Base-by-base conservation (phyloP, 1,140 invertebrate genomes). In the Papilio helenus region DNA sequence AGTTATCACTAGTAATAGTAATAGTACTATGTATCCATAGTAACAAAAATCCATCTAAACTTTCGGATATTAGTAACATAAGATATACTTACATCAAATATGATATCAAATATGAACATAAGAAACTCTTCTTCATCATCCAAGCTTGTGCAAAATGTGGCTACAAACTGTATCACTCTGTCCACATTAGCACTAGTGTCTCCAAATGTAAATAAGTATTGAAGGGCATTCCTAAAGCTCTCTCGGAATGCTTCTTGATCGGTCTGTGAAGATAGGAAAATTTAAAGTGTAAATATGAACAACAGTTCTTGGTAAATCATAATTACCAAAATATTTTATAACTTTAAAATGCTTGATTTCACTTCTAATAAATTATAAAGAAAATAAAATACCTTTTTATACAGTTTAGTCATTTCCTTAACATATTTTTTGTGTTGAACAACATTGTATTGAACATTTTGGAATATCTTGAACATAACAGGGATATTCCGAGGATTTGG, bases 161-260 rank as follows among this genome's bases (percentile, higher is more conserved):
- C 95, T 5, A 96, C 95, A 93, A 97, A 97, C 61, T 96, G 95
- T 20, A 97, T 90, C 0, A 96, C 96, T 39, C 95, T 92, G 83
- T 96, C 96, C 2, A 97, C 96, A 84, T 96, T 96, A 3, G 96
- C 95, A 84, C 96, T 96, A 3, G 93, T 94, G 71, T 96, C 96
- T n/a, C 95, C 96, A 86, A 95, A 95, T 46, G 95, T 94, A 76
- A 96, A 95, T 49, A 95, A 89, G 58, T 95, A 95, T 73, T 95
- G 93, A 0, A 96, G 82, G 18, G 95, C 95, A 85, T 95, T 95
- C 23, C 95, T 95, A 81, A 96, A 95, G 51, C 94, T 95, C 79
- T 92, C 88, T 46, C 93, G 89, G 79, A 96, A 96, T 9, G 83
- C 80, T 44, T 95, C 91, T 84, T 95, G 90, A 44, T 95, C 93